Evolutionary conservation across 2,113 vertebrate genomes (phyloP).

Genomic region (Macaca mulatta): DNA sequence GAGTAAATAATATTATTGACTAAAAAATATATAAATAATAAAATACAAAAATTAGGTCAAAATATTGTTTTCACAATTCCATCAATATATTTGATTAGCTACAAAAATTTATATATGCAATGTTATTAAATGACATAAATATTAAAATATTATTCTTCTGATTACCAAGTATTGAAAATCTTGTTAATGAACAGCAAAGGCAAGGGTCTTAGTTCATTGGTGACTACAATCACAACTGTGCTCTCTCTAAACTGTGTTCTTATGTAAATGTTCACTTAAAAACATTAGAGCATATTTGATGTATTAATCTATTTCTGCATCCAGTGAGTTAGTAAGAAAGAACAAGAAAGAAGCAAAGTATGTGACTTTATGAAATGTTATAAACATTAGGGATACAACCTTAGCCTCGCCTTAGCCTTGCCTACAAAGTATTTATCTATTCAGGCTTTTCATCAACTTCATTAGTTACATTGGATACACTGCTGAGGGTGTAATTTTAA

Average conservation of each 20-base stretch:
- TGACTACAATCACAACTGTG: neutral
- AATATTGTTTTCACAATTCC: neutral
- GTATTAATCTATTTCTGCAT: neutral
- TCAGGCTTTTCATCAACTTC: neutral
- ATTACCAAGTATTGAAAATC: neutral
- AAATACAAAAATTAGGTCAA: neutral
- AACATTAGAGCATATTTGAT: neutral
- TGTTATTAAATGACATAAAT: neutral
- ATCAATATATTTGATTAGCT: neutral
- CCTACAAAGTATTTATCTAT: neutral
- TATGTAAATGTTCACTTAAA: neutral
- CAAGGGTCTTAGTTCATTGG: neutral
- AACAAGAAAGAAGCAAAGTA: neutral
- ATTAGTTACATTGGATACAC: neutral
- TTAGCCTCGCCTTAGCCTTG: neutral
- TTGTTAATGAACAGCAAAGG: neutral
- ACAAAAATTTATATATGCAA: neutral
- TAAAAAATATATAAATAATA: neutral
- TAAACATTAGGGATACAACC: neutral
- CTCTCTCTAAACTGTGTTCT: neutral
- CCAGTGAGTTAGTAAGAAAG: neutral
- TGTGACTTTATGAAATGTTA: neutral
- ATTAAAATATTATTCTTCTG: neutral
- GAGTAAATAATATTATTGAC: neutral
- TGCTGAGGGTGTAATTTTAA: neutral